Base-by-base conservation (phyloP, 2,888 invertebrate genomes). In the Microctonus brassicae region DNA sequence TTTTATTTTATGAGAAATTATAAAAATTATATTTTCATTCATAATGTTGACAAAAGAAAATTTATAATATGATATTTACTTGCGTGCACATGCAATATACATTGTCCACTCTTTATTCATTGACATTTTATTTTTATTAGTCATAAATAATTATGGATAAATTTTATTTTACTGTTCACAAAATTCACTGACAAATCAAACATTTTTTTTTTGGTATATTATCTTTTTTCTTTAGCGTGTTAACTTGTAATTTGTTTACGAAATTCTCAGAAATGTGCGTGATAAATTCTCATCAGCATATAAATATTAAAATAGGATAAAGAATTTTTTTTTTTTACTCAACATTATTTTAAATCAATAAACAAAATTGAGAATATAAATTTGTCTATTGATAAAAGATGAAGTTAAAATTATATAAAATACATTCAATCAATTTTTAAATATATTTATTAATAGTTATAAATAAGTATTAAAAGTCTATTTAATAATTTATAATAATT, bases 91-190 rank as follows among this genome's bases (percentile, higher is more conserved):
- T 29, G 29, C 29, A 3, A 29, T 29, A 7, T 5, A 29, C 7
- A 29, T 7, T 29, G 29, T 29, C 4, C 7, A 29, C 29, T 29
- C 29, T 22, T 63, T 47, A 5, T 29, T 29, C 7, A 5, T 29
- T 29, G 3, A 5, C 7, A 5, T 29, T 29, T 3, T 42, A 1
- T 58, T 58, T 67, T 67, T 22, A 47, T 58, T 26, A 26, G 33
- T 58, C 58, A 42, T 58, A 67, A 67, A 42, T 20, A 58, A 29
- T 29, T 42, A 26, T 42, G 58, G 33, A 42, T 29, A 47, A 20
- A 47, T 47, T 17, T 17, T 47, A 47, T 9, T n/a, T 0, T 17
- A n/a, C 47, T 22, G 58, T 58, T n/a, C n/a, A n/a, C n/a, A n/a
- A n/a, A n/a, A 47, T 67, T 47, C 42, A 42, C 58, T 26, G 24